Evolutionary conservation across 1,140 invertebrate genomes (phyloP).

Genomic region (Calephelis virginiensis): DNA sequence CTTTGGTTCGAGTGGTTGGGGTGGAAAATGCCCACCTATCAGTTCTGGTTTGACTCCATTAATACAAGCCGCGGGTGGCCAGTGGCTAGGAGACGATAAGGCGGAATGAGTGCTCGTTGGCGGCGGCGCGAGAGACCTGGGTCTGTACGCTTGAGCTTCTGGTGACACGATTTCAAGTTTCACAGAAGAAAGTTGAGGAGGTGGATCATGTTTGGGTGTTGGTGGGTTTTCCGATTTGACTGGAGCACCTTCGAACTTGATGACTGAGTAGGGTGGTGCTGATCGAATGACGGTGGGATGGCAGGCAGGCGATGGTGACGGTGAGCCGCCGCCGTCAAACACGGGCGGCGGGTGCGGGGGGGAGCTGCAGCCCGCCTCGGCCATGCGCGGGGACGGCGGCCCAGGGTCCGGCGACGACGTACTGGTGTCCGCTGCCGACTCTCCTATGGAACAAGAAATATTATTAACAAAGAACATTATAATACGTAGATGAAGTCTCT

Average conservation of each 20-base stretch:
- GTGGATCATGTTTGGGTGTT: slow-evolving; percentile 46
- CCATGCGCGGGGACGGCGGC: slow-evolving; percentile 87
- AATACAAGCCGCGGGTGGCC: slow-evolving; percentile 82
- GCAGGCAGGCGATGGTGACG: slow-evolving; percentile 70
- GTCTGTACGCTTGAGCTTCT: slow-evolving; percentile 61
- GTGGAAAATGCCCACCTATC: slow-evolving; percentile 84
- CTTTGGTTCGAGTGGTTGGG: slow-evolving; percentile 80
- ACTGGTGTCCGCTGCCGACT: slow-evolving; percentile 93
- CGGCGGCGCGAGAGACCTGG: slow-evolving; percentile 51
- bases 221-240: slow-evolving; percentile 51
- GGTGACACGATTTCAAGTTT: slow-evolving; percentile 59
- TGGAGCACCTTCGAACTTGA: slow-evolving; percentile 74
- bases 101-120: slow-evolving; percentile 56
- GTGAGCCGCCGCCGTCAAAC: slow-evolving; percentile 74
- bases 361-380: slow-evolving; percentile 76
- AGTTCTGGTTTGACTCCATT: slow-evolving; percentile 88
- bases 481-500: too few relatives aligned
- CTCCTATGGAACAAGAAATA: slow-evolving; percentile 80
- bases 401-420: slow-evolving; percentile 91
- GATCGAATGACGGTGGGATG: slow-evolving; percentile 79
- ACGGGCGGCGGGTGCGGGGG: slow-evolving; percentile 75
- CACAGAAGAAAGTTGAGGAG: slow-evolving; percentile 50
- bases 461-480: slow-evolving; percentile 37
- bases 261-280: slow-evolving; percentile 71
- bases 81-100: slow-evolving; percentile 70